Conservation (phyloP, 2,113 vertebrate species). For the Tachysurus vachellii region DNA sequence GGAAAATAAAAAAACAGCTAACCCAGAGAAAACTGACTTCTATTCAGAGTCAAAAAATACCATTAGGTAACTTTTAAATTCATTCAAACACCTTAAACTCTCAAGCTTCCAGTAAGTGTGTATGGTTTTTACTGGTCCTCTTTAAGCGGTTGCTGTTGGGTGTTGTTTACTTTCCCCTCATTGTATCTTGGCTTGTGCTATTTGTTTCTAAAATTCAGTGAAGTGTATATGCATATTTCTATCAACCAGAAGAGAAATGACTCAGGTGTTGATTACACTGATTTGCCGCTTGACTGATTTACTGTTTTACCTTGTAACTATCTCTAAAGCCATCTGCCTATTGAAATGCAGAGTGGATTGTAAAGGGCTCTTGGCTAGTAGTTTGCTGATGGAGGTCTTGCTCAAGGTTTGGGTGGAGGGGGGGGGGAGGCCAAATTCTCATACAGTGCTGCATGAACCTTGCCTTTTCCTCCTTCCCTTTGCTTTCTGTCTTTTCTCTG, state of each 20-base stretch:
- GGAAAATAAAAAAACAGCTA: background rate
- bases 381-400: slow-evolving; percentile 14
- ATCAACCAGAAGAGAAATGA: background rate
- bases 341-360: background rate
- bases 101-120: background rate
- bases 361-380: slow-evolving; percentile 2
- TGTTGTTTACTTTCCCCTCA: background rate
- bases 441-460: background rate
- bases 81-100: background rate
- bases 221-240: background rate
- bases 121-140: too few species aligned
- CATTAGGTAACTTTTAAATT: too few species aligned
- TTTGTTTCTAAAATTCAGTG: background rate
- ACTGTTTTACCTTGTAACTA: background rate
- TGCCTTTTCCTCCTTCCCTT: background rate
- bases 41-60: background rate
- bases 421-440: background rate
- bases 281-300: slow-evolving; percentile 18
- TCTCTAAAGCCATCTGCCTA: background rate
- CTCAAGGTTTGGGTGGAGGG: background rate
- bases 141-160: background rate
- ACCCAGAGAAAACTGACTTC: background rate
- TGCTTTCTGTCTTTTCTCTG: background rate
- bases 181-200: background rate
- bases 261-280: background rate